A percentile compares a stretch with the other conserved stretches of the same genome.
Evolutionary conservation across 2,797 vertebrate species (phyloP).

Genomic region (Tenualosa thibaudeaui): DNA sequence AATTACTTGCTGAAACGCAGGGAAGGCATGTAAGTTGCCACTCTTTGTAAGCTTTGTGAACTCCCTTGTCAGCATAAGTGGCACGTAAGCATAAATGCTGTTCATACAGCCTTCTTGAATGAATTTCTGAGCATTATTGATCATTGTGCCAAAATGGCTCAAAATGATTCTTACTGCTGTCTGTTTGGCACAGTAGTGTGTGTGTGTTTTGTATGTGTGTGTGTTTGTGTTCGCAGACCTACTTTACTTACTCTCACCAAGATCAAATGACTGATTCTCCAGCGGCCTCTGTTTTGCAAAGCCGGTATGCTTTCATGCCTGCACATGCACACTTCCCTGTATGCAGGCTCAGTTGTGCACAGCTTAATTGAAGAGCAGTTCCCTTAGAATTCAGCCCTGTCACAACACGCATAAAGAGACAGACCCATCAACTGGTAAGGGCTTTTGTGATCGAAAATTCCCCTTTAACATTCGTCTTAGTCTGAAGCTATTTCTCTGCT

Average conservation of each 20-base stretch:
- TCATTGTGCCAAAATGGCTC: background rate
- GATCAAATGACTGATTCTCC: background rate
- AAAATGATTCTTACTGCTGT: background rate
- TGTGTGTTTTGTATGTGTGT: background rate
- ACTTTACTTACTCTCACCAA: background rate
- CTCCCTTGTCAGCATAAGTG: background rate
- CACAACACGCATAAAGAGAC: background rate
- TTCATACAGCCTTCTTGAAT: background rate
- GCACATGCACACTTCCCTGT: constrained; percentile 38
- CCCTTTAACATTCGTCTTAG: background rate
- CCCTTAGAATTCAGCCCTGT: background rate
- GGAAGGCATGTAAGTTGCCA: background rate
- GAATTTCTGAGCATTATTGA: background rate
- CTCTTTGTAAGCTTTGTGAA: background rate
- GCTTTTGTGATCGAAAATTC: constrained; percentile 12
- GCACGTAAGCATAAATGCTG: too few species aligned
- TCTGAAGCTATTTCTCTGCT: constrained; percentile 45
- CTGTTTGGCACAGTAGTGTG: background rate
- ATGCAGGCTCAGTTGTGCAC: constrained; percentile 39
- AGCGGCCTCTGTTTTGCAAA: constrained; percentile 31
- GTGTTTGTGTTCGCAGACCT: background rate
- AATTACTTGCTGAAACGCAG: background rate
- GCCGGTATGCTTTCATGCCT: constrained; percentile 46
- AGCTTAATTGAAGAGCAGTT: constrained; percentile 42
- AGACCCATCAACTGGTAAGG: background rate